Percentiles rank a stretch among this genome's conserved stretches.
Conservation (phyloP, 2,113 vertebrate species). For the Anoura caudifer region DNA sequence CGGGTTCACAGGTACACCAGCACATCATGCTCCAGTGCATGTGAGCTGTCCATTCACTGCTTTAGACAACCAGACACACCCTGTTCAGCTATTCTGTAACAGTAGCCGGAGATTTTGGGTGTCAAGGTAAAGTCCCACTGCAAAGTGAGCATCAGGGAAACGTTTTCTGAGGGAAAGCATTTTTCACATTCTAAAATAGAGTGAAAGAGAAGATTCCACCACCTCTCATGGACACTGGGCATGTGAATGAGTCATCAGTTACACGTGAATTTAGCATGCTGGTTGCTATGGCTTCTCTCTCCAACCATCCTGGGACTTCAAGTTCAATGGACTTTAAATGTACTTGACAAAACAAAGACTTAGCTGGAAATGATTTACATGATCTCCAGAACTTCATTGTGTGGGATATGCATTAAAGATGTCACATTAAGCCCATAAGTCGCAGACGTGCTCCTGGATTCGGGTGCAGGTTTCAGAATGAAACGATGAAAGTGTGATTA, state of each 20-base stretch:
- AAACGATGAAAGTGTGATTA: slow-evolving; percentile 81
- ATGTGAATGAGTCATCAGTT: not conserved
- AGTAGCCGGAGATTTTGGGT: not conserved
- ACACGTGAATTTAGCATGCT: not conserved
- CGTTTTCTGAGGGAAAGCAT: not conserved
- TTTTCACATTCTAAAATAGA: not conserved
- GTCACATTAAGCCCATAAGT: slow-evolving; percentile 39
- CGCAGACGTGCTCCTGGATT: slow-evolving; percentile 46
- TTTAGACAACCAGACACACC: not conserved
- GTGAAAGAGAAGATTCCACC: not conserved
- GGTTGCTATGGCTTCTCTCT: not conserved
- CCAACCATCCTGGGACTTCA: not conserved
- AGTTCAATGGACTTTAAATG: not conserved
- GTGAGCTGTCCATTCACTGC: not conserved
- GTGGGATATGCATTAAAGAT: not conserved
- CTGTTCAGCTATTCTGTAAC: not conserved
- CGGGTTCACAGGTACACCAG: not conserved
- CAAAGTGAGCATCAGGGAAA: not conserved
- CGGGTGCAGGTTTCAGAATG: slow-evolving; percentile 75
- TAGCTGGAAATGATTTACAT: not conserved
- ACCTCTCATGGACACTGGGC: not conserved
- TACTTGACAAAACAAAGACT: slow-evolving; percentile 44
- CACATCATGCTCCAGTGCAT: not conserved
- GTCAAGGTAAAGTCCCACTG: not conserved
- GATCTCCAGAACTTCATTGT: slow-evolving; percentile 3